A percentile compares a stretch with the other conserved stretches of the same genome.
phyloP scores from a whole-genome alignment of 2,797 vertebrate species.

The Lemur catta region DNA sequence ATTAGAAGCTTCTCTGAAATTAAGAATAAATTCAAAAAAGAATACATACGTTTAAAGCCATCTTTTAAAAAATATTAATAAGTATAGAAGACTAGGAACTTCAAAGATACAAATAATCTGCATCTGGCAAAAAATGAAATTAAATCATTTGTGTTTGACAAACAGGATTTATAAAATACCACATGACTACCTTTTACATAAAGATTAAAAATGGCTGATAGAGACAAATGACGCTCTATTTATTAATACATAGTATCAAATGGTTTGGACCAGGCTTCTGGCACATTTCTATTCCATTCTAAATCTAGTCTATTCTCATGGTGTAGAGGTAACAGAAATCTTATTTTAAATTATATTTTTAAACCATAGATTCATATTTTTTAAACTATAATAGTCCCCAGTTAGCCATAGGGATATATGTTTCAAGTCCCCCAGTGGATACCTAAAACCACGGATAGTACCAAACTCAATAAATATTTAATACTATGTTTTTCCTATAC shows the following conservation, averaged over 20 bases:
- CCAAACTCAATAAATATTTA: neutral
- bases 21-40: neutral
- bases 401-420: neutral
- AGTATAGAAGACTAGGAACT: neutral
- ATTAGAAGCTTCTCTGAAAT: neutral
- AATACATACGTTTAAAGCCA: neutral
- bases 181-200: neutral
- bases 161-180: neutral
- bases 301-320: neutral
- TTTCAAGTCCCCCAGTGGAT: neutral
- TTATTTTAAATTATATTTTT: constrained; percentile 8
- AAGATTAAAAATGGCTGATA: neutral
- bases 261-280: neutral
- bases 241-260: neutral
- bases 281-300: neutral
- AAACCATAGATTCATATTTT: neutral
- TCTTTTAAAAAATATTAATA: neutral
- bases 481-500: neutral
- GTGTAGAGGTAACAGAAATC: neutral
- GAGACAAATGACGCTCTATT: neutral
- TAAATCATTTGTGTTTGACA: neutral
- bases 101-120: neutral
- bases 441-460: neutral
- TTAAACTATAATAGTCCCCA: neutral
- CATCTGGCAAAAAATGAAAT: neutral